These are phyloP conservation scores for Gymnothorax reevesii DNA, from an alignment of 2,797 vertebrate genomes.

Conservation along the genomic window DNA sequence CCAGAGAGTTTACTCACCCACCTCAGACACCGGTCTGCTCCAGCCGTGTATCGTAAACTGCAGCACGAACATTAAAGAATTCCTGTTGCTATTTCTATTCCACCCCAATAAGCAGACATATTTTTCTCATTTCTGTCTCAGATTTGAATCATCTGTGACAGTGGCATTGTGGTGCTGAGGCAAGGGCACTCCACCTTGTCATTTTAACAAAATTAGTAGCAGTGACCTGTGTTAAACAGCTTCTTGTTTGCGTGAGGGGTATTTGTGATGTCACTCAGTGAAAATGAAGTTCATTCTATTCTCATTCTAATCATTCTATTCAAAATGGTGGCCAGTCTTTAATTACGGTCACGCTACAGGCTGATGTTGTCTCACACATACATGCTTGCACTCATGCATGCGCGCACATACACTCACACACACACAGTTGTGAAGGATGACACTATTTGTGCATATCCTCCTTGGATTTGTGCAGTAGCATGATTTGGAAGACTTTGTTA, in stretches of 20 bases:
- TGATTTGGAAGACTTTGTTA: not conserved
- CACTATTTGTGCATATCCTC: not conserved
- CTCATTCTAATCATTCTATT: not conserved
- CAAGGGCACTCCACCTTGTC: not conserved
- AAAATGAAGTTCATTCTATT: not conserved
- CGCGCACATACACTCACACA: not conserved
- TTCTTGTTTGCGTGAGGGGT: not conserved
- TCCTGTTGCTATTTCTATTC: conserved; percentile 25
- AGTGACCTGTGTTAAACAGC: not conserved
- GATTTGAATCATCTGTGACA: not conserved
- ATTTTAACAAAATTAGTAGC: not conserved
- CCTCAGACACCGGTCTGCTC: conserved; percentile 21
- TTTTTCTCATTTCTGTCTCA: not conserved
- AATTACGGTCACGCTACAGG: not conserved
- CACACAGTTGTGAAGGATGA: not conserved
- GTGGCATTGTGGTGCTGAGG: not conserved
- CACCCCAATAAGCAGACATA: conserved; percentile 23
- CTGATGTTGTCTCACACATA: not conserved
- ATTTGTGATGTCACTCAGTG: not conserved
- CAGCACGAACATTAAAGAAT: conserved; percentile 26
- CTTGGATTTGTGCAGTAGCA: not conserved
- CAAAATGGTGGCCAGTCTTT: not conserved
- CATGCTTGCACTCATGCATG: not conserved
- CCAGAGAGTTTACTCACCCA: conserved; percentile 18
- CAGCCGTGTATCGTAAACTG: conserved; percentile 19